Evolutionary conservation across 1,140 invertebrate species (phyloP), one percentile per base, ranked within the genome.

Genomic region (Saccostrea glomerata): DNA sequence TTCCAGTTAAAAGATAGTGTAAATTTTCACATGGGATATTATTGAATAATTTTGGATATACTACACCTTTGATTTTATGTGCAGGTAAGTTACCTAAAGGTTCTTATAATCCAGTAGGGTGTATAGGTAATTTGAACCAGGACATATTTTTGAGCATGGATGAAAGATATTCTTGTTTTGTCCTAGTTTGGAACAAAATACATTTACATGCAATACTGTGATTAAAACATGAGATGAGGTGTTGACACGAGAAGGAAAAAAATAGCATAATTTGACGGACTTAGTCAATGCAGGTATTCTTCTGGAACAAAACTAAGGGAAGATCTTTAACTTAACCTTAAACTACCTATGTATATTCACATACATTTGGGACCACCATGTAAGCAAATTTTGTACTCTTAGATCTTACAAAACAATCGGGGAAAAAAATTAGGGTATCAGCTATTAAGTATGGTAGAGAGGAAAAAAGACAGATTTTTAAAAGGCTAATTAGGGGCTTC

Each of bases 151-250:
- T 4, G 3, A 30, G 70, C 25, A 77, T 77, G 70, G 70, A 77
- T 77, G 25, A 77, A 77, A 77, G 70, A 77, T 77, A 77, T 77
- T 77, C 70, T 77, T 77, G 70, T 77, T 77, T 77, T 30, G 60
- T 25, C 70, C 23, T 15, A 36, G 25, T 77, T 77, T 77, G 70
- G 70, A 77, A 77, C 70, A 77, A 77, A 77, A 77, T 77, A 36
- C 23, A 77, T 77, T 77, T 77, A 77, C 70, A 77, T 77, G 70
- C 30, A 30, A 77, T 15, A 77, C 70, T 77, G 70, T 77, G 25
- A 77, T 77, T 77, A 77, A 36, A 77, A 77, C 70, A 77, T 12
- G 70, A 77, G 23, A 77, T 77, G 70, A 77, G 70, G 70, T 77
- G 70, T 77, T 77, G 70, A 77, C 70, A 77, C 70, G 70, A 77